Evolutionary conservation across 2,888 invertebrate genomes (phyloP), one percentile per base, ranked within the genome.

Genomic region (Chloromyia formosa): DNA sequence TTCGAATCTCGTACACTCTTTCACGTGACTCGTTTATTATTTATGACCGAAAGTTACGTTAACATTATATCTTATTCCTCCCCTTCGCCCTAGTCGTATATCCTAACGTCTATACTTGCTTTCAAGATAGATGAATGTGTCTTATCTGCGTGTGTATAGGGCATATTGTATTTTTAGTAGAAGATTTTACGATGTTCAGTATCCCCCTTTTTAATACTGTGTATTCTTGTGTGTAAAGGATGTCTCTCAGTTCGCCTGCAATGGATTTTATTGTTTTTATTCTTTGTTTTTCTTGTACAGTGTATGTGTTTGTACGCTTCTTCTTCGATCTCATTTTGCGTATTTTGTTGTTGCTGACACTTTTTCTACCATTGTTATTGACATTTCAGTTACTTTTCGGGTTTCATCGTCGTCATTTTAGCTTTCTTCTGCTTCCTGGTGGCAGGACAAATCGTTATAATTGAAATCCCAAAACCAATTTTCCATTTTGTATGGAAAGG

Each of bases 401-500:
- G n/a, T n/a, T 49, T 9, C 62, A 7, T 35, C 27, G 1, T 23
- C 27, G 23, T 22, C 42, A 5, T 40, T 10, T 20, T 66, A 22
- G 27, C 4, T 45, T 16, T 66, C 49, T 49, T 27, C 23, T 62
- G 60, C 27, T 42, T 62, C 62, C 69, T 54, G 23, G 71, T 71
- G 71, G 58, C 16, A 35, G 27, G 27, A 40, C 58, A 71, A 71
- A 71, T 71, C 58, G 71, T 71, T 71, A 58, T 71, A 71, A 71
- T 71, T 71, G 71, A 71, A 71, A 58, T 71, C 71, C 71, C 71
- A 71, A 58, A 71, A 71, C 71, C 71, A 71, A 71, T 71, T 71
- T 71, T 58, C 71, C 71, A 58, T 71, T 45, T 71, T 58, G 58
- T 71, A 40, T 56, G 56, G 71, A 71, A 71, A 56, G 40, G 40